phyloP scores from a whole-genome alignment of 2,888 invertebrate species.

The Netelia virgata region DNA sequence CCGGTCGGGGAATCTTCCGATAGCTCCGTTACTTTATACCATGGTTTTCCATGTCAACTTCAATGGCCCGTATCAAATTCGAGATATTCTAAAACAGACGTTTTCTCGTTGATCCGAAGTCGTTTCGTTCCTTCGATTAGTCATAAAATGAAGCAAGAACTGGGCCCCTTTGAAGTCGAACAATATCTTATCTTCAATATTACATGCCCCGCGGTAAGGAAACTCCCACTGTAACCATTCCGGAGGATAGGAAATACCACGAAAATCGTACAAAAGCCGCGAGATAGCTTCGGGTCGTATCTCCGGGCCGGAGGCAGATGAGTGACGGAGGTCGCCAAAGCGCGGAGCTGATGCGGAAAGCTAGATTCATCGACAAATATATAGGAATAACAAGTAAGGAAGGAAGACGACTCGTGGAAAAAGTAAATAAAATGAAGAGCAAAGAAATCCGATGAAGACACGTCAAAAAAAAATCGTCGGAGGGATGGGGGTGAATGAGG shows the following conservation, averaged over 20 bases:
- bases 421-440: too few relatives aligned
- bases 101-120: not conserved
- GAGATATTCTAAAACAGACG: not conserved
- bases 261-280: not conserved
- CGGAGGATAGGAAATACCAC: constrained; percentile 4
- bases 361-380: too few relatives aligned
- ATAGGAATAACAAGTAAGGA: too few relatives aligned
- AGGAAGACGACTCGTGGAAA: too few relatives aligned
- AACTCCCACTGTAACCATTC: constrained; percentile 28
- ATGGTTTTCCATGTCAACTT: not conserved
- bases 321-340: constrained; percentile 11
- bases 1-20: not conserved
- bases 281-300: constrained; percentile 2
- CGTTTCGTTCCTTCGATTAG: not conserved
- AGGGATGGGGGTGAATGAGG: too few relatives aligned
- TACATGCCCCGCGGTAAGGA: not conserved
- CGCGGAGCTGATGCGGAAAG: constrained; percentile 2
- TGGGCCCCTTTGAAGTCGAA: constrained; percentile 64
- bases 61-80: not conserved
- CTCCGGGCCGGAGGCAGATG: constrained; percentile 6
- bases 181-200: constrained; percentile 59
- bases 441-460: too few relatives aligned
- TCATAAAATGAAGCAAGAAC: not conserved
- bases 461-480: too few relatives aligned
- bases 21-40: not conserved